Evolutionary conservation across 2,113 vertebrate species (phyloP), one percentile per base, ranked within the genome.

Genomic region (Nerophis ophidion): DNA sequence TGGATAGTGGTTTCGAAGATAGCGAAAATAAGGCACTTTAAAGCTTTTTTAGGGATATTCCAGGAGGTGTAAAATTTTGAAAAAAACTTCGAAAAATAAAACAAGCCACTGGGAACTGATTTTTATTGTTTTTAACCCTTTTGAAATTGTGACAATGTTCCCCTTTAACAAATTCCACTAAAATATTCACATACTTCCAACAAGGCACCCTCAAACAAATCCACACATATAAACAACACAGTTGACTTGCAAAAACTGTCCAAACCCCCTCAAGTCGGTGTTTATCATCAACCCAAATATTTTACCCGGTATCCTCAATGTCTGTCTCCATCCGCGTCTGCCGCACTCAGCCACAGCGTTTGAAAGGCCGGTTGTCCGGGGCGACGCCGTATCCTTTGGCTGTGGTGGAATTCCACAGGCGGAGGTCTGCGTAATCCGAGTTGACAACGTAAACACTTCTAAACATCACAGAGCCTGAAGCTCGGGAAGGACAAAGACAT

Each of bases 261-360:
- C 79, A 88, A 90, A 87, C 81, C 88, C 66, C 72, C 79, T 79
- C 68, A 72, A 84, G 74, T 75, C 70, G 40, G 71, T 84, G 83
- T 87, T 81, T 84, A 80, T 73, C 76, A 47, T 67, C 78, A 77
- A 70, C 83, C 79, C 72, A 83, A 89, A 88, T 82, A 87, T 88
- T 86, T 85, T 64, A 4, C 61, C 58, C 66, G 2, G 50, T 60
- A 62, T 79, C 77, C 70, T 80, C 66, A 79, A 59, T 66, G 70
- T 79, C 68, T 76, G 74, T 81, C 79, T 61, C 64, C 72, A 35
- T 69, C 75, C 68, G 52, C 62, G 79, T 69, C 68, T 76, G 71
- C 76, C 33, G 61, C 16, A 42, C 51, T 70, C 7, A 72, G 68
- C 71, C 38, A 54, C 66, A 1, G 73, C 19, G 79, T 15, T 15